phyloP scores from a whole-genome alignment of 2,113 vertebrate species.

The Dunckerocampus dactyliophorus region DNA sequence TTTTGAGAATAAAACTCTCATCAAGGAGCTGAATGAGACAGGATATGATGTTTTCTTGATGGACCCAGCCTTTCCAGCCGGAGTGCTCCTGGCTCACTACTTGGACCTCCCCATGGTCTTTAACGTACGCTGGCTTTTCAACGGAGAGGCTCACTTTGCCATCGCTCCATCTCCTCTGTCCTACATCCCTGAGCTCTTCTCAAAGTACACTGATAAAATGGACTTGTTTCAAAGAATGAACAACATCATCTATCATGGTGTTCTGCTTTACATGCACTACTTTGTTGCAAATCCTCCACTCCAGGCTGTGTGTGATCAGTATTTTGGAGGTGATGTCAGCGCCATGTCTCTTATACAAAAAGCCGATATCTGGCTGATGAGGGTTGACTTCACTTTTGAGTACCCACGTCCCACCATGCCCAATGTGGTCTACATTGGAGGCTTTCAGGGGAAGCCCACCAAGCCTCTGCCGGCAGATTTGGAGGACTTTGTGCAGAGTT shows the following conservation, averaged over 20 bases:
- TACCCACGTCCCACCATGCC: slow-evolving; percentile 68
- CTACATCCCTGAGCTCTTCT: slow-evolving; percentile 52
- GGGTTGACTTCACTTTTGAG: slow-evolving; percentile 66
- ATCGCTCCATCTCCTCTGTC: slow-evolving; percentile 62
- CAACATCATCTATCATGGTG: slow-evolving; percentile 39
- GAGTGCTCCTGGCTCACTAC: slow-evolving; percentile 57
- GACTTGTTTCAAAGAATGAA: slow-evolving; percentile 50
- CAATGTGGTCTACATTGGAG: slow-evolving; percentile 65
- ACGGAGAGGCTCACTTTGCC: slow-evolving; percentile 55
- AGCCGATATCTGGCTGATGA: slow-evolving; percentile 68
- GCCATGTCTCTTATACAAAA: slow-evolving; percentile 34
- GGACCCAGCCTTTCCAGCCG: slow-evolving; percentile 54
- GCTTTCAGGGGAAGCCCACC: slow-evolving; percentile 59
- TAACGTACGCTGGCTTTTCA: slow-evolving; percentile 57
- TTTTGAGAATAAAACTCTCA: slow-evolving; percentile 49
- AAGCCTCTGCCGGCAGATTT: slow-evolving; percentile 53
- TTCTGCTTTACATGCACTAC: slow-evolving; percentile 29
- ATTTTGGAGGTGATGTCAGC: slow-evolving; percentile 41
- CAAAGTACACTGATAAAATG: slow-evolving; percentile 50
- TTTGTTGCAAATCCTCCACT: slow-evolving; percentile 42
- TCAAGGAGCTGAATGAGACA: slow-evolving; percentile 34
- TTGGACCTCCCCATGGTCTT: slow-evolving; percentile 64
- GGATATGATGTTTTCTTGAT: slow-evolving; percentile 59
- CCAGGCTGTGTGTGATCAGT: slow-evolving; percentile 44
- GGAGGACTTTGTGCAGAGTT: slow-evolving; percentile 62